Conservation (phyloP, 2,797 vertebrate species). For the Psittacula echo region DNA sequence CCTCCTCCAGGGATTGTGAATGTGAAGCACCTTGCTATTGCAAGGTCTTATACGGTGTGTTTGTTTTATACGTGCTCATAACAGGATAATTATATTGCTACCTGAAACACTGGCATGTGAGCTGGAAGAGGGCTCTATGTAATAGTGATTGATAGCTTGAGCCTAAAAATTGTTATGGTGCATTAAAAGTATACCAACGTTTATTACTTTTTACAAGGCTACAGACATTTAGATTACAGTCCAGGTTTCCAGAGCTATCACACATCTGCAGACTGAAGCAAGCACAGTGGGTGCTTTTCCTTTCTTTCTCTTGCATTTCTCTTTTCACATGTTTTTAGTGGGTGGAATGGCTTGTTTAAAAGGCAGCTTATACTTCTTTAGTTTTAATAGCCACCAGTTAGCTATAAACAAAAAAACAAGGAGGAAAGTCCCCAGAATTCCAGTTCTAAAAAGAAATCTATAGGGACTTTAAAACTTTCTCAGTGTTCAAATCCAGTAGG, state of each 20-base stretch:
- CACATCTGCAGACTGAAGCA: neutral
- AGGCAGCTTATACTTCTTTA: neutral
- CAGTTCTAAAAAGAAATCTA: neutral
- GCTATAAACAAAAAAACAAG: neutral
- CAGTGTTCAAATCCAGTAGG: neutral
- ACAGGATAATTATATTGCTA: conserved; percentile 59
- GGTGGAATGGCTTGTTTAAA: neutral
- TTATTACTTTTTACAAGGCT: conserved; percentile 55
- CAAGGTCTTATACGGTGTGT: conserved; percentile 53
- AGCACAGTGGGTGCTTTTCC: neutral
- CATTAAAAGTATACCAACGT: conserved; percentile 59
- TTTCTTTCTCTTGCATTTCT: neutral
- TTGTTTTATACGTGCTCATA: conserved; percentile 64
- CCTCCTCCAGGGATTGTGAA: conserved; percentile 53
- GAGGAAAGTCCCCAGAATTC: neutral
- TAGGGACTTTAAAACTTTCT: neutral
- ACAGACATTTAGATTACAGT: conserved; percentile 35
- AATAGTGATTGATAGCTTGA: conserved; percentile 56
- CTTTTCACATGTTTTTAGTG: neutral
- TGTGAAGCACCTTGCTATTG: conserved; percentile 32
- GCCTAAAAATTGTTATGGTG: conserved; percentile 64
- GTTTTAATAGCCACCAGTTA: neutral
- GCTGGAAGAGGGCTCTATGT: neutral
- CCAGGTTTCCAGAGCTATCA: neutral
- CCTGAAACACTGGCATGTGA: conserved; percentile 19